Percentiles rank a stretch among this genome's conserved stretches.
phyloP scores from a whole-genome alignment of 2,888 invertebrate species.

The Temnothorax unifasciatus region DNA sequence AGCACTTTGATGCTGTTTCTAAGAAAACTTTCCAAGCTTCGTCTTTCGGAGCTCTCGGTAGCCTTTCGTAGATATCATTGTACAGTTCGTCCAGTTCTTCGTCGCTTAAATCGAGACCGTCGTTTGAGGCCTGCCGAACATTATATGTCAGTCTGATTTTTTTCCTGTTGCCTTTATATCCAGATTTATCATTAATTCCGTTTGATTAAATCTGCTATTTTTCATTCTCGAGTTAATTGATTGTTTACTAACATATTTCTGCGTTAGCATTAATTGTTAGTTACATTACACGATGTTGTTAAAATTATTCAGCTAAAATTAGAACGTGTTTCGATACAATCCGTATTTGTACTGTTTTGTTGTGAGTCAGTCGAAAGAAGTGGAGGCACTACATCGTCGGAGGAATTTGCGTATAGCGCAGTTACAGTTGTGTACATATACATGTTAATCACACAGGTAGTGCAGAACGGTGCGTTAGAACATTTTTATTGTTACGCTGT shows the following conservation, averaged over 20 bases:
- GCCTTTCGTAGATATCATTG: constrained; percentile 67
- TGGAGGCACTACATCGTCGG: neutral
- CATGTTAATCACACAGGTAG: constrained; percentile 17
- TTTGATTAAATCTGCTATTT: neutral
- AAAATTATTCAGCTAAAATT: constrained; percentile 11
- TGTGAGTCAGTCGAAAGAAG: neutral
- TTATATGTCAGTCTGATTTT: constrained; percentile 14
- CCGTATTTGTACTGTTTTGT: neutral
- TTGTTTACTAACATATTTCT: constrained; percentile 1
- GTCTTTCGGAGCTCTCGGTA: constrained; percentile 65
- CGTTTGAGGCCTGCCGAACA: constrained; percentile 18
- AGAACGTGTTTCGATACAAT: neutral
- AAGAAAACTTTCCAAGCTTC: constrained; percentile 55
- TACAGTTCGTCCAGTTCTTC: constrained; percentile 72
- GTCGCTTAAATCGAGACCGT: constrained; percentile 22
- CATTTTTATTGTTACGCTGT: neutral
- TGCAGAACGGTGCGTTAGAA: neutral
- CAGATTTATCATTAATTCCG: neutral
- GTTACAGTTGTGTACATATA: neutral
- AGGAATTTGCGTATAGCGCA: neutral
- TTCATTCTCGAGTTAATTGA: neutral
- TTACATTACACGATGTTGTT: neutral
- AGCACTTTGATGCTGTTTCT: constrained; percentile 68
- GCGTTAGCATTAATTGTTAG: neutral
- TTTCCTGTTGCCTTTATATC: neutral